A percentile compares a stretch with the other conserved stretches of the same genome.
These are phyloP conservation scores for Ptychoptera albimana DNA, from an alignment of 2,888 invertebrate species.

Conservation along the genomic window DNA sequence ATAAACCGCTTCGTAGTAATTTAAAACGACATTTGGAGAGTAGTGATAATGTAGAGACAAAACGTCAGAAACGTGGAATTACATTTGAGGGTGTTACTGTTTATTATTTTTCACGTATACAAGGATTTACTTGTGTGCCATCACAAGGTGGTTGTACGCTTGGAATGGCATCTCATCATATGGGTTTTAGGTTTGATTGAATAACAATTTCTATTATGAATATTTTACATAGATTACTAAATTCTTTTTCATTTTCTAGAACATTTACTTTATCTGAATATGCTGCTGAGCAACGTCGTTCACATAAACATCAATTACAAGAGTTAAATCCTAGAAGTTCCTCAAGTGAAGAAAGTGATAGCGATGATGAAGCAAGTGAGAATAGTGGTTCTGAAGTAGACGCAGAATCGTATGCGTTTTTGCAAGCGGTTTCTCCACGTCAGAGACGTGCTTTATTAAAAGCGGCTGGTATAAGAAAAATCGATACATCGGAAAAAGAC, in stretches of 20 bases:
- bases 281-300: slow-evolving; percentile 70
- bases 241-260: slow-evolving; percentile 32
- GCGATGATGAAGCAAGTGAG: slow-evolving; percentile 70
- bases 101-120: slow-evolving; percentile 85
- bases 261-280: slow-evolving; percentile 78
- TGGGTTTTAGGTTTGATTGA: too few species aligned
- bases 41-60: slow-evolving; percentile 27
- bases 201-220: too few species aligned
- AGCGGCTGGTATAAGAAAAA: slow-evolving; percentile 86
- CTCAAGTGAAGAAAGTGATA: slow-evolving; percentile 72
- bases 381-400: slow-evolving; percentile 72
- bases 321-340: slow-evolving; percentile 26
- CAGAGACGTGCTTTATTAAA: slow-evolving; percentile 76
- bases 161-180: slow-evolving; percentile 70
- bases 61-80: slow-evolving; percentile 65
- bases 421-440: slow-evolving; percentile 83
- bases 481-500: slow-evolving; percentile 84
- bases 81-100: slow-evolving; percentile 86
- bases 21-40: slow-evolving; percentile 40
- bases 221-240: slow-evolving; percentile 36
- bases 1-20: slow-evolving; percentile 38
- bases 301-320: slow-evolving; percentile 67
- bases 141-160: slow-evolving; percentile 82
- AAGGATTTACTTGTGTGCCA: slow-evolving; percentile 84
- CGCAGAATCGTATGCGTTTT: slow-evolving; percentile 75